A percentile compares a stretch with the other conserved stretches of the same genome.
phyloP scores from a whole-genome alignment of 1,140 invertebrate genomes.

The Drosophila guanche region DNA sequence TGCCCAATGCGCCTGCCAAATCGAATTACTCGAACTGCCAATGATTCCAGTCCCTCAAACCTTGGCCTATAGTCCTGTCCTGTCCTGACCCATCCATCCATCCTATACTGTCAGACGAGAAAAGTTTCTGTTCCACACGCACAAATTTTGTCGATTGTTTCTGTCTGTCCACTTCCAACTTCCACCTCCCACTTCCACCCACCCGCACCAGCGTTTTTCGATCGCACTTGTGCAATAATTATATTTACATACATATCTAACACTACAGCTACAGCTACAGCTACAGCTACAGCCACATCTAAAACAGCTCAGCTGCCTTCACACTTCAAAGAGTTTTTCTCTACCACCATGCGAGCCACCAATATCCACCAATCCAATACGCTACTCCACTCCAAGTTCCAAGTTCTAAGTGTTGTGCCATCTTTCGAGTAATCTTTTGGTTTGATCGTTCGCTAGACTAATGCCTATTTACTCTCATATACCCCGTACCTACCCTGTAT shows the following conservation, averaged over 20 bases:
- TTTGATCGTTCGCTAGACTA: slow-evolving; percentile 52
- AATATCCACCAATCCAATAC: slow-evolving; percentile 21
- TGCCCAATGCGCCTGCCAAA: slow-evolving; percentile 37
- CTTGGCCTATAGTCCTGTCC: background rate
- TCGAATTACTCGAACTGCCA: slow-evolving; percentile 39
- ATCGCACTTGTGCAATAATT: slow-evolving; percentile 59
- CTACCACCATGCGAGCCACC: background rate
- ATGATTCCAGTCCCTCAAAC: slow-evolving; percentile 3
- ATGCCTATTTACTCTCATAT: slow-evolving; percentile 29
- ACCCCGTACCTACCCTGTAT: too few species aligned
- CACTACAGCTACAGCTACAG: slow-evolving; percentile 6
- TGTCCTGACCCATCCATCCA: background rate
- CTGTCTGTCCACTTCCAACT: slow-evolving; percentile 7
- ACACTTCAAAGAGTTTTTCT: background rate
- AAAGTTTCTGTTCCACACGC: slow-evolving; percentile 25
- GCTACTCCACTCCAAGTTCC: slow-evolving; percentile 11
- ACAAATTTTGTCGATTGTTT: slow-evolving; percentile 2
- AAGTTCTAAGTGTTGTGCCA: slow-evolving; percentile 50
- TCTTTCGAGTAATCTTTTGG: slow-evolving; percentile 52
- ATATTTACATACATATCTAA: slow-evolving; percentile 42
- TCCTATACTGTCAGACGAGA: slow-evolving; percentile 6
- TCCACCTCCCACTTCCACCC: slow-evolving; percentile 1
- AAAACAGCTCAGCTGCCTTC: slow-evolving; percentile 1
- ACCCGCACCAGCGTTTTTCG: slow-evolving; percentile 45
- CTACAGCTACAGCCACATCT: background rate